phyloP scores from a whole-genome alignment of 2,113 vertebrate species.

The Mixornis gularis region DNA sequence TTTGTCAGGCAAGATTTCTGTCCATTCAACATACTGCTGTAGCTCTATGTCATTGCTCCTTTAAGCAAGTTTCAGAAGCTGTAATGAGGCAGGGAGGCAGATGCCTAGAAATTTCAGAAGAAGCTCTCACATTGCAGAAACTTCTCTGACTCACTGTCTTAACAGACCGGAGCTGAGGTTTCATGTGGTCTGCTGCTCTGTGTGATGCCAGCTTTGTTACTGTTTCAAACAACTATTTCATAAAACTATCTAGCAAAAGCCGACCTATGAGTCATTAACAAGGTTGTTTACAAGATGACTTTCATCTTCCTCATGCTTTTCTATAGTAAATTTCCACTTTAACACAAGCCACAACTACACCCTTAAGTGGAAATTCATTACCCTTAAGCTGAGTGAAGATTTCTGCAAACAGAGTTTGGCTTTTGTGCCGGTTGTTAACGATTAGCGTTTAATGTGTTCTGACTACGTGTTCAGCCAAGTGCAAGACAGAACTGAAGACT shows the following conservation, averaged over 20 bases:
- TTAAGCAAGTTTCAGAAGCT: neutral
- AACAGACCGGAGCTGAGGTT: neutral
- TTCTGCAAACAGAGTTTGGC: neutral
- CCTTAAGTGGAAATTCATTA: neutral
- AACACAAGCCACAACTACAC: neutral
- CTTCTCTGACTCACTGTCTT: neutral
- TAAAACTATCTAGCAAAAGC: neutral
- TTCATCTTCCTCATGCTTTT: neutral
- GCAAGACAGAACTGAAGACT: neutral
- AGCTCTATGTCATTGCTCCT: neutral
- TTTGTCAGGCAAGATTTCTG: neutral
- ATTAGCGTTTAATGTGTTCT: neutral
- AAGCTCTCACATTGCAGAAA: neutral
- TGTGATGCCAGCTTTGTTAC: neutral
- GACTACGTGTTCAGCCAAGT: neutral
- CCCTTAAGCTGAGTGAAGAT: neutral
- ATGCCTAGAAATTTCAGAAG: neutral
- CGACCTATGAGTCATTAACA: neutral
- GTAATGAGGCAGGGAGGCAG: neutral
- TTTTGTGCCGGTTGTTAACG: neutral
- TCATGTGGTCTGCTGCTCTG: neutral
- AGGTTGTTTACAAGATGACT: neutral
- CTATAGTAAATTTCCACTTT: neutral
- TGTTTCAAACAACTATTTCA: neutral
- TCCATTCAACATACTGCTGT: neutral